Conservation (phyloP, 2,797 vertebrate genomes). For the Xerus rutilus region DNA sequence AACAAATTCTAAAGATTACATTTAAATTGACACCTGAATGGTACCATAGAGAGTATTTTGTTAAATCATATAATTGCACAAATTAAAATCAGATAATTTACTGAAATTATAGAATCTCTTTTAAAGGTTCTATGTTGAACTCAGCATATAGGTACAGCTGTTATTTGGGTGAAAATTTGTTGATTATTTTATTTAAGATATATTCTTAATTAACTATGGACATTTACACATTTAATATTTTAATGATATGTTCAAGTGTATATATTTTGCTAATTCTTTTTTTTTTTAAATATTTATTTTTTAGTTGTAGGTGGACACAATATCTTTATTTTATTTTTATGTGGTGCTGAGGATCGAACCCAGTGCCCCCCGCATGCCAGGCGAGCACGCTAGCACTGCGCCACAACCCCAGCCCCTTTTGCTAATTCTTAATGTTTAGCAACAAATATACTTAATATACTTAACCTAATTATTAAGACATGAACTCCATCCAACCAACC, state of each 20-base stretch:
- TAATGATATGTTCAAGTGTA: not conserved
- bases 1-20: not conserved
- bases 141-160: not conserved
- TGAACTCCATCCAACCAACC: not conserved
- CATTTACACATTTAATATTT: not conserved
- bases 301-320: no score
- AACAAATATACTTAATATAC: not conserved
- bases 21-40: not conserved
- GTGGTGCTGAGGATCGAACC: no score
- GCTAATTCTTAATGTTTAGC: not conserved
- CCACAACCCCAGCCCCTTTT: no score
- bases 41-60: not conserved
- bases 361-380: no score
- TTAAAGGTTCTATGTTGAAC: not conserved
- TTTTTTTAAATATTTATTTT: no score
- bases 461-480: not conserved
- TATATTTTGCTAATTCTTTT: not conserved
- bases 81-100: not conserved
- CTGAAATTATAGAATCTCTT: not conserved
- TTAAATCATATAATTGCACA: not conserved
- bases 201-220: not conserved
- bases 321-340: no score
- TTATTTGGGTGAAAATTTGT: not conserved
- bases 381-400: no score
- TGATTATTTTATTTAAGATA: not conserved